Conservation (phyloP, 2,797 vertebrate species). For the Argentina silus region DNA sequence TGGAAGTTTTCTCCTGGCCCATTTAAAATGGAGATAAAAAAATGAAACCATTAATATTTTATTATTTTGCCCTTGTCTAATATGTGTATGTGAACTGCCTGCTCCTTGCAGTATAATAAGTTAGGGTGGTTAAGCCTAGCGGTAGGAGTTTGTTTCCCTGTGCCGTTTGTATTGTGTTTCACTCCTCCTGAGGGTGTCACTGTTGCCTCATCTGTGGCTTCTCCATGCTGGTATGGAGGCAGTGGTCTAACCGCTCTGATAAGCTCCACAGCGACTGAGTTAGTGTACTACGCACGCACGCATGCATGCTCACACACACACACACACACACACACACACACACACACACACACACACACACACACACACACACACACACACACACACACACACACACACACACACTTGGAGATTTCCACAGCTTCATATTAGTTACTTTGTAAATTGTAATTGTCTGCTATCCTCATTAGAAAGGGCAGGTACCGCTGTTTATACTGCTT, state of each 20-base stretch:
- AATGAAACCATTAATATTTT: slow-evolving; percentile 59
- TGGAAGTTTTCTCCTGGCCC: slow-evolving; percentile 58
- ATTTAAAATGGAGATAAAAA: slow-evolving; percentile 60
- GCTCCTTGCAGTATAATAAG: slow-evolving; percentile 58
- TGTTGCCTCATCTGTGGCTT: slow-evolving; percentile 72
- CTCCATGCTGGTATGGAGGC: slow-evolving; percentile 1
- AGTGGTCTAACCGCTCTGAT: slow-evolving; percentile 55
- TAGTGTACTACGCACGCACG: slow-evolving; percentile 38
- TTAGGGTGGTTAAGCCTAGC: slow-evolving; percentile 41
- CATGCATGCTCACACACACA: slow-evolving; percentile 45
- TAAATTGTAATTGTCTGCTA: no score
- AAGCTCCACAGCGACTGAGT: slow-evolving; percentile 43
- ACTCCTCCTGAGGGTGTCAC: slow-evolving; percentile 80
- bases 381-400: not conserved
- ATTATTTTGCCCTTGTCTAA: slow-evolving; percentile 64
- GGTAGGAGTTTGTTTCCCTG: not conserved
- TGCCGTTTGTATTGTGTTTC: slow-evolving; percentile 12
- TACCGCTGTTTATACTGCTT: no score
- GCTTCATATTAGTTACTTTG: no score
- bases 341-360: no score
- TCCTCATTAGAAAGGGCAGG: no score
- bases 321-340: slow-evolving; percentile 16
- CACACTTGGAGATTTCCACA: no score
- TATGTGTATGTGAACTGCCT: slow-evolving; percentile 53
- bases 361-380: not conserved